Conservation (phyloP, 2,113 vertebrate genomes). For the Thermophis baileyi region DNA sequence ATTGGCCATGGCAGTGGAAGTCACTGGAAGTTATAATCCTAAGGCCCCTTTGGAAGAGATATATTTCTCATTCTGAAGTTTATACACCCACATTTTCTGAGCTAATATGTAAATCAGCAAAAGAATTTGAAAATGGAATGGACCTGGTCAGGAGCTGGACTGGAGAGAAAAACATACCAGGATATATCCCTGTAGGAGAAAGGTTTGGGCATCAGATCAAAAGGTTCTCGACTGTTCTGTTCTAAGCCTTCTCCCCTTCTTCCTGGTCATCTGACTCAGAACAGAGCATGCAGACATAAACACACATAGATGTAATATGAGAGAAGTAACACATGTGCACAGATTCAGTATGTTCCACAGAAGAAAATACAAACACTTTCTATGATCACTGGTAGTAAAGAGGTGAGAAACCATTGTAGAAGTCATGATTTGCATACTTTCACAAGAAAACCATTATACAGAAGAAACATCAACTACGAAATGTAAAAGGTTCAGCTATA, state of each 20-base stretch:
- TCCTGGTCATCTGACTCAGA: neutral
- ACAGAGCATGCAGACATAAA: neutral
- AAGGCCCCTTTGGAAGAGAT: neutral
- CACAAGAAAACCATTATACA: conserved; percentile 9
- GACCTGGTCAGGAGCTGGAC: neutral
- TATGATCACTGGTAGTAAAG: neutral
- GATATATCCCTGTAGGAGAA: neutral
- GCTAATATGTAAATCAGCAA: neutral
- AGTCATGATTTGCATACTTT: neutral
- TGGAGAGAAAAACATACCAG: neutral
- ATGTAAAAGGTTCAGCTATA: conserved; percentile 55
- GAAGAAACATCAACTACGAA: conserved; percentile 15
- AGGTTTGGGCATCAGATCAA: neutral
- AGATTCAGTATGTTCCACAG: neutral
- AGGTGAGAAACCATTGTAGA: neutral
- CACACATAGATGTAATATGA: neutral
- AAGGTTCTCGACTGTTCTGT: neutral
- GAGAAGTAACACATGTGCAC: neutral
- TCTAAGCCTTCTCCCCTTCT: neutral
- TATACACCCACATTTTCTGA: neutral
- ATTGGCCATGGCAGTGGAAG: neutral
- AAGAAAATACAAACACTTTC: neutral
- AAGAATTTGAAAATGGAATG: neutral
- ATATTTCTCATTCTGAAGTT: neutral
- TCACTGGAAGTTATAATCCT: neutral